Evolutionary conservation across 1,140 invertebrate species (phyloP).

Genomic region (Cydia pomonella): DNA sequence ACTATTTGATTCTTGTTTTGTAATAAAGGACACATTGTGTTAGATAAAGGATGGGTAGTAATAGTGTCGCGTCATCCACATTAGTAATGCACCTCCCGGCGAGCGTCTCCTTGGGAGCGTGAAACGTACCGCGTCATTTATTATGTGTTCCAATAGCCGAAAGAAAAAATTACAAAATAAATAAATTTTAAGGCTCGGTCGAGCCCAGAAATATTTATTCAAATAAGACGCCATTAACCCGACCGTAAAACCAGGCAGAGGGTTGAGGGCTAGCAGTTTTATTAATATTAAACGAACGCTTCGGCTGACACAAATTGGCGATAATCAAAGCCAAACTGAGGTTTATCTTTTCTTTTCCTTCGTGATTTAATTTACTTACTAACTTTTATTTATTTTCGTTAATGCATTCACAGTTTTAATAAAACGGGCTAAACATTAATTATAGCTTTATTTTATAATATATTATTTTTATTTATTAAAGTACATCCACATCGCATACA

Average conservation of each 20-base stretch:
- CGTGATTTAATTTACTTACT: not conserved
- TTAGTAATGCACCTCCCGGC: constrained; percentile 65
- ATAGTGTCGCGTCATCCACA: constrained; percentile 73
- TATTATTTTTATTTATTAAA: too few relatives aligned
- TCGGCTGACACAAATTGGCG: constrained; percentile 77
- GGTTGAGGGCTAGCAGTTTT: constrained; percentile 73
- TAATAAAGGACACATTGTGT: constrained; percentile 74
- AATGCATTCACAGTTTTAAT: constrained; percentile 41
- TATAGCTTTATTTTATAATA: too few relatives aligned
- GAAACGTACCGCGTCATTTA: constrained; percentile 29
- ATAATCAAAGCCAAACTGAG: constrained; percentile 66
- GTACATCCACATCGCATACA: too few relatives aligned
- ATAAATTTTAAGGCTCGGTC: constrained; percentile 62
- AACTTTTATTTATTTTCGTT: constrained; percentile 48
- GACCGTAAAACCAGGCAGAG: constrained; percentile 73
- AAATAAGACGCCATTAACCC: constrained; percentile 77
- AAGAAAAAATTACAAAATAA: constrained; percentile 66
- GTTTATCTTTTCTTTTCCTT: constrained; percentile 62
- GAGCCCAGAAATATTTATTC: constrained; percentile 76
- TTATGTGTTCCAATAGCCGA: constrained; percentile 46
- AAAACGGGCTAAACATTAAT: not conserved
- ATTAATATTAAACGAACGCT: constrained; percentile 79
- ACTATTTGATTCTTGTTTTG: constrained; percentile 70
- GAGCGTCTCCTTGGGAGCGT: constrained; percentile 58
- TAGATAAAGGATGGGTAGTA: constrained; percentile 75